Evolutionary conservation across 2,113 vertebrate genomes (phyloP).

Genomic region (Xiphophorus maculatus): DNA sequence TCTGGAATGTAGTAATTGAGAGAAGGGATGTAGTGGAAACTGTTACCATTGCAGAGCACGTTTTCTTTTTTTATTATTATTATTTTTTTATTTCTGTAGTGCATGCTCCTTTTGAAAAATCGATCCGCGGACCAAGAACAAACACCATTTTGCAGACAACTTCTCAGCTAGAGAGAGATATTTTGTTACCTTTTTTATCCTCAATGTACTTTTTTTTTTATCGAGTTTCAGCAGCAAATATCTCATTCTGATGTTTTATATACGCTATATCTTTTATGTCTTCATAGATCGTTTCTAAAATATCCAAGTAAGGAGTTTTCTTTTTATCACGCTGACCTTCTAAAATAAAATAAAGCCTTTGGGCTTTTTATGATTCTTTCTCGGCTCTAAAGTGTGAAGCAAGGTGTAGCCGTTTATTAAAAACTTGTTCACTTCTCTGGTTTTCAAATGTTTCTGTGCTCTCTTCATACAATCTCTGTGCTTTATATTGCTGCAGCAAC

Average conservation of each 20-base stretch:
- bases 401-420: background rate
- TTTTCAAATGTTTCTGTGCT: background rate
- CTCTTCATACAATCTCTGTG: background rate
- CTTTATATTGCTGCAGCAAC: too few relatives aligned
- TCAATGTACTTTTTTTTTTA: background rate
- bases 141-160: constrained; percentile 23
- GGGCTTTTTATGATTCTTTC: too few relatives aligned
- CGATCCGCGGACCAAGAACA: constrained; percentile 52
- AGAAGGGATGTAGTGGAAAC: constrained; percentile 53
- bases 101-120: constrained; percentile 47
- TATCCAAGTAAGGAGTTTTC: background rate
- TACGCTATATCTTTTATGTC: background rate
- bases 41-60: constrained; percentile 43
- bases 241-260: background rate
- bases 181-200: background rate
- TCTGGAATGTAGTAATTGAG: constrained; percentile 66
- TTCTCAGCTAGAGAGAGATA: constrained; percentile 17
- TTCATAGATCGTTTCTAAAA: background rate
- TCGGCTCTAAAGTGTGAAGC: background rate
- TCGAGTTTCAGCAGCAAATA: background rate
- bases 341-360: background rate
- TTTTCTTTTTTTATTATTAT: constrained; percentile 4
- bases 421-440: background rate
- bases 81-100: constrained; percentile 32
- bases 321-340: background rate